Base-by-base conservation (phyloP, 2,797 vertebrate genomes). In the Ciconia nigra region DNA sequence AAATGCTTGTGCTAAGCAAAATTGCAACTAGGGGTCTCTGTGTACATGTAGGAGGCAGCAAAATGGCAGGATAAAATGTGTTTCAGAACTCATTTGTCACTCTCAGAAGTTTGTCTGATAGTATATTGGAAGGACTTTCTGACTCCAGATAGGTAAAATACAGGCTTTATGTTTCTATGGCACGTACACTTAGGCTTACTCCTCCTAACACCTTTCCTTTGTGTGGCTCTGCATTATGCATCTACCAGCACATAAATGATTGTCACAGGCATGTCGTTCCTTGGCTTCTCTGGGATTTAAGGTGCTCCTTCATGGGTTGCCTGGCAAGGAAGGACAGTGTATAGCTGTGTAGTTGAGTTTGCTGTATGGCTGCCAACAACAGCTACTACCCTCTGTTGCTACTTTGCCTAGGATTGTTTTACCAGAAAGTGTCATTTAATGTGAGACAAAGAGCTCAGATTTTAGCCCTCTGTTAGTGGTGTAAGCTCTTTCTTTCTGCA, bases 1-100 rank as follows among this genome's bases (percentile, higher is more conserved):
- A 93, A 91, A 81, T 58, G 35, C 72, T 81, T 91, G 96, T 89
- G 49, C 33, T 96, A 72, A 82, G 62, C 24, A 52, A 80, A 95
- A 33, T 15, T 67, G 73, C 96, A 96, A 91, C 96, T 96, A 97
- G 95, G 69, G 91, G 91, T 96, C 96, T 95, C 95, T 96, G 79
- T 94, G 62, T 73, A 46, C 91, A 83, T 79, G 44, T 42, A 54
- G 63, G 49, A 97, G 39, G 31, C 74, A 91, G 88, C 8, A 87
- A 83, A 87, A 73, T 55, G 28, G 26, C 29, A 66, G 19, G 31
- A 7, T 18, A 57, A 85, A 87, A 92, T 15, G 47, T 61, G 29
- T 63, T 19, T 51, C 11, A n/a, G 61, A 63, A 73, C 22, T 66
- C 5, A 1, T 49, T 52, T 87, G 46, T 77, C 62, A 24, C 28